Evolutionary conservation across 1,140 invertebrate genomes (phyloP).

Genomic region (Spodoptera litura): DNA sequence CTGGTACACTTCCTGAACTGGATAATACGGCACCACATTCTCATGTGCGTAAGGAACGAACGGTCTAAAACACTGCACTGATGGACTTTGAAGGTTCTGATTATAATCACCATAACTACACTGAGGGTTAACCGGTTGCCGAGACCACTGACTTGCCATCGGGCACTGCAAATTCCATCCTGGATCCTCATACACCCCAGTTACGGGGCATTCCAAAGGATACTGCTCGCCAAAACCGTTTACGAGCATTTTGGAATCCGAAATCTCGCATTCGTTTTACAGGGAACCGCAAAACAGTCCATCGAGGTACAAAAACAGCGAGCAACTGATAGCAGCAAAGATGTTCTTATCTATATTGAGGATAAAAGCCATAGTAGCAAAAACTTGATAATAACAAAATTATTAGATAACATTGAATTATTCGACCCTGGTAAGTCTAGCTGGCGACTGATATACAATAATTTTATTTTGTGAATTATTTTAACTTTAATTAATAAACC

Average conservation of each 20-base stretch:
- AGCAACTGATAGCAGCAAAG: conserved; percentile 79
- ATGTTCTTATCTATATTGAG: conserved; percentile 76
- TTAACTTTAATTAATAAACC: too few relatives aligned
- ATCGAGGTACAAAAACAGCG: conserved; percentile 77
- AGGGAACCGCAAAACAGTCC: conserved; percentile 72
- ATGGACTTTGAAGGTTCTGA: conserved; percentile 56
- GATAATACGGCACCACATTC: conserved; percentile 57
- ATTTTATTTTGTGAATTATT: conserved; percentile 17
- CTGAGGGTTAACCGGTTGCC: conserved; percentile 58
- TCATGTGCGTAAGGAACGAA: conserved; percentile 52
- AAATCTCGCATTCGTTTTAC: conserved; percentile 53
- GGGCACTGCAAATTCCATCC: conserved; percentile 72
- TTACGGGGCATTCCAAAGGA: conserved; percentile 61
- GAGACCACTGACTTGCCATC: conserved; percentile 64
- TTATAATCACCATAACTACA: conserved; percentile 63
- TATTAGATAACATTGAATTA: conserved; percentile 68
- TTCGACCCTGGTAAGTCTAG: conserved; percentile 52
- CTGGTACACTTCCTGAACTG: conserved; percentile 56
- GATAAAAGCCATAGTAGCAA: conserved; percentile 76
- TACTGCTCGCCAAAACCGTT: conserved; percentile 61
- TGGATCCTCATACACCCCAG: conserved; percentile 61
- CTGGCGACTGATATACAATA: conserved; percentile 20
- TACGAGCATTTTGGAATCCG: conserved; percentile 68
- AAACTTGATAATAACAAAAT: conserved; percentile 75
- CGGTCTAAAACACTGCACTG: conserved; percentile 66